phyloP scores from a whole-genome alignment of 2,113 vertebrate species.

The Turdus rufiventris region DNA sequence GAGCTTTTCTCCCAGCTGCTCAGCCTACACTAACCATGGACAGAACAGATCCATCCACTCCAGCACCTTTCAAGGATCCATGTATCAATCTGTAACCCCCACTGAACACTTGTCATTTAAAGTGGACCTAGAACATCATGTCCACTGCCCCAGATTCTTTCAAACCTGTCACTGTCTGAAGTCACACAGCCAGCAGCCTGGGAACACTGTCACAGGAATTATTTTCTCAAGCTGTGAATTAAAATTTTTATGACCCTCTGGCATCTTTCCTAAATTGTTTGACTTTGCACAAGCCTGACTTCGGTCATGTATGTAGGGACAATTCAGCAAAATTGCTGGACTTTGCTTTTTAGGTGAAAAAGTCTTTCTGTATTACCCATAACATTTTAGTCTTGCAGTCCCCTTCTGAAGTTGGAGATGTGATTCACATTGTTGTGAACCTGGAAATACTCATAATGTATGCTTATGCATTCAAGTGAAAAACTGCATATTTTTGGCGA shows the following conservation, averaged over 20 bases:
- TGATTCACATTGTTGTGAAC: neutral
- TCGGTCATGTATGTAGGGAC: neutral
- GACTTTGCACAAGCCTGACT: neutral
- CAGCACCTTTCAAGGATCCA: neutral
- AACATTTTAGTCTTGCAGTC: neutral
- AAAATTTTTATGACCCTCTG: neutral
- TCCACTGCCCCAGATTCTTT: neutral
- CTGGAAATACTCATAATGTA: neutral
- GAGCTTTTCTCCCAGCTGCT: neutral
- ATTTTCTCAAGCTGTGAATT: neutral
- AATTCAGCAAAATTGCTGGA: neutral
- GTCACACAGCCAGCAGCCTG: neutral
- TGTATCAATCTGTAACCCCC: neutral
- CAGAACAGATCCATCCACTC: neutral
- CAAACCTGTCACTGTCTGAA: neutral
- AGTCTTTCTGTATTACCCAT: neutral
- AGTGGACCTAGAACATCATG: neutral
- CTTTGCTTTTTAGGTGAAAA: neutral
- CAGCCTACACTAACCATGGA: neutral
- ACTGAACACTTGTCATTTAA: neutral
- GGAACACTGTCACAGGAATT: neutral
- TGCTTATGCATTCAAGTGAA: neutral
- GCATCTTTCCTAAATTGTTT: neutral
- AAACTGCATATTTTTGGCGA: neutral
- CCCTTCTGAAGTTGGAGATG: neutral